These are phyloP conservation scores for Telenomus remus DNA, from an alignment of 1,140 invertebrate species.

Conservation along the genomic window DNA sequence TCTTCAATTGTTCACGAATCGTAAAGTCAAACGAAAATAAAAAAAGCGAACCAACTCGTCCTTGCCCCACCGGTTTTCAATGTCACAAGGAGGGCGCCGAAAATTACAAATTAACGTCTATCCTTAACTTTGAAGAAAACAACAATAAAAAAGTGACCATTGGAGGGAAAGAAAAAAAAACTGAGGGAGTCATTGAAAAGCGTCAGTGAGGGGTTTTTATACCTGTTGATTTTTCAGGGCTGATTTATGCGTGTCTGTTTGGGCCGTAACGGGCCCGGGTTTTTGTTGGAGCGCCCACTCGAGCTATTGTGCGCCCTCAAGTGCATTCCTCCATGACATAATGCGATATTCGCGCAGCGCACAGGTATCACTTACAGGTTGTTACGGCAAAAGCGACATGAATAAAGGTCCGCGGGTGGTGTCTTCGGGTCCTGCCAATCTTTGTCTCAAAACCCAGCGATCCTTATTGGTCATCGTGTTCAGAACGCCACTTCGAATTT, in stretches of 20 bases:
- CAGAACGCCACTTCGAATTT: too few relatives aligned
- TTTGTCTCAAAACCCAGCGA: conserved; percentile 8
- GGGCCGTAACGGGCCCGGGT: conserved; percentile 18
- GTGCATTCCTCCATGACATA: conserved; percentile 38
- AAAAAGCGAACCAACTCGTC: too few relatives aligned
- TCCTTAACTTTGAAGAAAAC: not conserved
- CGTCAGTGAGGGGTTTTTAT: conserved; percentile 6
- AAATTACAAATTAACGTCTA: not conserved
- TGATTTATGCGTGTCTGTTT: conserved; percentile 31
- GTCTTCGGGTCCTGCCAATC: not conserved
- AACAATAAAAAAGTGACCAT: too few relatives aligned
- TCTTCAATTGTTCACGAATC: too few relatives aligned
- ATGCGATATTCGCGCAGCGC: conserved; percentile 32
- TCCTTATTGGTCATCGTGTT: too few relatives aligned
- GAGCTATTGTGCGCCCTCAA: conserved; percentile 21
- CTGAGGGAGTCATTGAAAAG: conserved; percentile 17
- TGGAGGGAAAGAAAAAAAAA: not conserved
- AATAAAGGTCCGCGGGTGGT: conserved; percentile 18
- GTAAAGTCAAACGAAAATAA: too few relatives aligned
- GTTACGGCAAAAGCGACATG: conserved; percentile 13
- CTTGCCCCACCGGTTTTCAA: not conserved
- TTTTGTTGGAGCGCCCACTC: conserved; percentile 30
- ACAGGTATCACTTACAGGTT: conserved; percentile 40
- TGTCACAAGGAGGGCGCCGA: not conserved
- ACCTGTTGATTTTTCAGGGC: conserved; percentile 21